These are phyloP conservation scores for Nephrotoma appendiculata DNA, from an alignment of 2,888 invertebrate species.

Conservation along the genomic window DNA sequence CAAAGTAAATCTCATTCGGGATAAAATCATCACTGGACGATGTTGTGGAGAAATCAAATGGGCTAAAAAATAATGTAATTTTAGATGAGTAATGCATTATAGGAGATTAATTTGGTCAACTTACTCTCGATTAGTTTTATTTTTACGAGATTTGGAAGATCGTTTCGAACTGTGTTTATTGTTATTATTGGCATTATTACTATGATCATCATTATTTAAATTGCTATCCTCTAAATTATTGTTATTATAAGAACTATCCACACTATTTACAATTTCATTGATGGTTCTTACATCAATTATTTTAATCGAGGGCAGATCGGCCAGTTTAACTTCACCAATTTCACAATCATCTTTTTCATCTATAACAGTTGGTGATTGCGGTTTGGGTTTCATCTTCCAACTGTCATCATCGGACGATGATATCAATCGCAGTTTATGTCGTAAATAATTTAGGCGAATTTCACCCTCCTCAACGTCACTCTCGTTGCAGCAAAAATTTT, in stretches of 20 bases:
- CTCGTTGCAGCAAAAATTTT: neutral
- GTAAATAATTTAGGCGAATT: neutral
- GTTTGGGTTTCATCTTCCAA: neutral
- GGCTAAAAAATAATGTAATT: neutral
- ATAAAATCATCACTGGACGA: conserved; percentile 14
- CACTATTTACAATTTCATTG: neutral
- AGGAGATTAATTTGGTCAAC: neutral
- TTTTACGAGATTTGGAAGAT: neutral
- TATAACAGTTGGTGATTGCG: neutral
- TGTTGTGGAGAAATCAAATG: conserved; percentile 8
- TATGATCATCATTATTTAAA: neutral
- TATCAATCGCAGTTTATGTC: neutral
- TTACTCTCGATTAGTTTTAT: neutral
- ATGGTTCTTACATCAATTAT: neutral
- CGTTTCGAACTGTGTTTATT: neutral
- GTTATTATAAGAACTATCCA: neutral
- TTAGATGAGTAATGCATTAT: neutral
- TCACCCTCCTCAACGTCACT: neutral
- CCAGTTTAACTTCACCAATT: neutral
- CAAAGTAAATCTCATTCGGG: conserved; percentile 16
- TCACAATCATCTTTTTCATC: neutral
- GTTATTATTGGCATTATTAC: neutral
- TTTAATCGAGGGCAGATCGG: neutral
- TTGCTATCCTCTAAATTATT: neutral
- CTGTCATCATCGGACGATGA: neutral